Percentiles rank a stretch among this genome's conserved stretches.
These are phyloP conservation scores for Caranx ignobilis DNA, from an alignment of 2,113 vertebrate genomes.

Conservation along the genomic window DNA sequence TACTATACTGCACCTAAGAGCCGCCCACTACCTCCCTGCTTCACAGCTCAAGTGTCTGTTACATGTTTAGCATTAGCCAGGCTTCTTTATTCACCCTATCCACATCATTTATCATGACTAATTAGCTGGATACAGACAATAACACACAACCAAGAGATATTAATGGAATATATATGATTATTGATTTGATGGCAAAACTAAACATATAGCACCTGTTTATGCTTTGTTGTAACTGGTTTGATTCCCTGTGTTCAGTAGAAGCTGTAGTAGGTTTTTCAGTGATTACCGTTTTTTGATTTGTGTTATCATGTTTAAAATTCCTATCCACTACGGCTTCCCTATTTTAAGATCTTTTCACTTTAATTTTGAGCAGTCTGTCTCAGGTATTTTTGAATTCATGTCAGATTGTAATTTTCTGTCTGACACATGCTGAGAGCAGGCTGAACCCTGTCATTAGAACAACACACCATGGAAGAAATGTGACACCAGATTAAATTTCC, in stretches of 20 bases:
- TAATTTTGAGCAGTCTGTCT: no score
- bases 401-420: background rate
- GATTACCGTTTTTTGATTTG: background rate
- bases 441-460: background rate
- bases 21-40: constrained; percentile 23
- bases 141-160: background rate
- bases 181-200: background rate
- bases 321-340: background rate
- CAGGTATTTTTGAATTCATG: no score
- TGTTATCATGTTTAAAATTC: background rate
- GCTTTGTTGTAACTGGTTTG: background rate
- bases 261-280: background rate
- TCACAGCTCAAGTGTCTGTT: background rate
- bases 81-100: background rate
- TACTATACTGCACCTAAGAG: constrained; percentile 27
- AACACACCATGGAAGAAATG: background rate
- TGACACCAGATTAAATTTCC: background rate
- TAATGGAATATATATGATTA: background rate
- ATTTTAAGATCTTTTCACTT: no score
- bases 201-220: no score
- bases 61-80: background rate
- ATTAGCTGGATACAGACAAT: background rate
- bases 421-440: background rate
- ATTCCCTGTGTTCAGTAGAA: background rate
- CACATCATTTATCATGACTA: background rate